Base-by-base conservation (phyloP, 1,140 invertebrate genomes). In the Zaprionus davidi region DNA sequence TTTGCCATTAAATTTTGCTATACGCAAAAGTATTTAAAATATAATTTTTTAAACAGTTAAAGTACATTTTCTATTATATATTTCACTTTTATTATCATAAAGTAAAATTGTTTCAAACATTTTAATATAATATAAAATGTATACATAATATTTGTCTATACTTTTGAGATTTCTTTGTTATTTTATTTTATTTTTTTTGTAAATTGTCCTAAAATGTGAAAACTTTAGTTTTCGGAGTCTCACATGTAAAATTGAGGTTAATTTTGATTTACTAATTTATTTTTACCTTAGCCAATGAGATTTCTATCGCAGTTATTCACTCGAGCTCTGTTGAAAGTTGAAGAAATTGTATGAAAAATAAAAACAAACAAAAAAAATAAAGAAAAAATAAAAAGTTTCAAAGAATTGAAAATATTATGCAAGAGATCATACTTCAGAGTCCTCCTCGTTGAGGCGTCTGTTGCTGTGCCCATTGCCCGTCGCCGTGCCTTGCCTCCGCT, bases 351-450 rank as follows among this genome's bases (percentile, higher is more conserved):
- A 15, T 13, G 59, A 55, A 75, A 66, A 73, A 70, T 67, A 62
- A 63, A 59, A 38, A 59, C 46, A 62, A 51, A 72, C 24, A 79
- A 66, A 46, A 67, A 49, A 62, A 58, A 38, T 12, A 20, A 22
- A 46, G 26, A 57, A 22, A 22, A 20, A 34, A 36, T 3, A 17
- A 57, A 51, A 56, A 28, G 11, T 1, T 20, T n/a, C 15, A 60
- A 57, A 20, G 4, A 36, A 53, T 38, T 28, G 12, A 53, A 60
- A 38, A 34, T 34, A 11, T 11, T 66, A 59, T 56, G 46, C 22
- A 31, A 63, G 67, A 59, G 70, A 75, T 91, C 87, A 90, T 86
- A 90, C 87, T 91, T 90, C 77, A 5, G 87, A 83, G 74, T 87
- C 82, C 57, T 90, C 76, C 34, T 92, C 90, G 56, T 84, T 31